Evolutionary conservation across 2,888 invertebrate species (phyloP).

Genomic region (Volucella bombylans): DNA sequence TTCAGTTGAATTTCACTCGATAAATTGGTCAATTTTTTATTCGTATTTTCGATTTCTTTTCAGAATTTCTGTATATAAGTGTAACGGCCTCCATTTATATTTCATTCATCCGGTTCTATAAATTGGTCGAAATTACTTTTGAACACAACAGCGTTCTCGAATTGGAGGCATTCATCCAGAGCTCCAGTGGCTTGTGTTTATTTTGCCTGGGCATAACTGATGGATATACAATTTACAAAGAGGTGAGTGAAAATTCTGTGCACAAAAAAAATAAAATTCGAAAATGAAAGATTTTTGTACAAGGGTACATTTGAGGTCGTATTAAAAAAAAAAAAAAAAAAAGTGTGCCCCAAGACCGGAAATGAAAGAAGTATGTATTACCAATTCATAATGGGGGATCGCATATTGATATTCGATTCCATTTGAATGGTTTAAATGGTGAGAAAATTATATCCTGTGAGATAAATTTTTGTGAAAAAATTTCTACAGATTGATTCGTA

Average conservation of each 20-base stretch:
- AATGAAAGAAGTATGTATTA: slow-evolving; percentile 45
- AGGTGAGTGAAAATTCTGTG: slow-evolving; percentile 75
- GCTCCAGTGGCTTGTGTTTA: slow-evolving; percentile 75
- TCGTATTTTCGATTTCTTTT: slow-evolving; percentile 42
- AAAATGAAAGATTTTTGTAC: not conserved
- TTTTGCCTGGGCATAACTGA: slow-evolving; percentile 77
- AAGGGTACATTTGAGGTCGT: not conserved
- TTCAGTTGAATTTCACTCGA: not conserved
- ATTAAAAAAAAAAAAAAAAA: not conserved
- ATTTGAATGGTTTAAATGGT: slow-evolving; percentile 52
- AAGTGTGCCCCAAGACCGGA: slow-evolving; percentile 20
- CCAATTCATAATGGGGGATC: slow-evolving; percentile 39
- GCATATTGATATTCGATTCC: slow-evolving; percentile 52
- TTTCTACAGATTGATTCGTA: not conserved
- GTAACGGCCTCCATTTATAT: slow-evolving; percentile 76
- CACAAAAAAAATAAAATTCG: not conserved
- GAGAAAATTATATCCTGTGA: slow-evolving; percentile 49
- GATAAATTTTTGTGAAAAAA: slow-evolving; percentile 22
- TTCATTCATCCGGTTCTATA: slow-evolving; percentile 78
- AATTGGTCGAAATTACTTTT: slow-evolving; percentile 78
- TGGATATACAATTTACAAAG: slow-evolving; percentile 80
- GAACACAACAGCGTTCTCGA: slow-evolving; percentile 77
- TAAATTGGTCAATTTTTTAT: slow-evolving; percentile 3
- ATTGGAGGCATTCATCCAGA: slow-evolving; percentile 78
- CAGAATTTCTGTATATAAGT: slow-evolving; percentile 79